These are phyloP conservation scores for Halictus ligatus DNA, from an alignment of 2,888 invertebrate species.

Conservation along the genomic window DNA sequence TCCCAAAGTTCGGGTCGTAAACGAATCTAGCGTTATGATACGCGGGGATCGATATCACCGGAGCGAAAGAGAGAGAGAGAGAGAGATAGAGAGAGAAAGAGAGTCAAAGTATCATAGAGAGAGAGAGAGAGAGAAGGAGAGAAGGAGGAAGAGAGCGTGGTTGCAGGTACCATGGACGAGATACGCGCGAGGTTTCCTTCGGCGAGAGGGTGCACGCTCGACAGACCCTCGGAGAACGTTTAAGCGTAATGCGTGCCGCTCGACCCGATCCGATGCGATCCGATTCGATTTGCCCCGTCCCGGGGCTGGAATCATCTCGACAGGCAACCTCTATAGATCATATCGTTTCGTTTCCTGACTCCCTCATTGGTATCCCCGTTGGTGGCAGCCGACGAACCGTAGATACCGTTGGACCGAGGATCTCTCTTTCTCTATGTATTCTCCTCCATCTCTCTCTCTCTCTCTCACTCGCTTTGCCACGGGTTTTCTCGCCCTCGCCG, in stretches of 20 bases:
- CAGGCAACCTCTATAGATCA: slow-evolving; percentile 79
- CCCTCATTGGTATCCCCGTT: slow-evolving; percentile 67
- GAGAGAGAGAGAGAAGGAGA: not conserved
- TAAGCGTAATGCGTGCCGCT: slow-evolving; percentile 36
- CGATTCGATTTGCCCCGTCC: slow-evolving; percentile 49
- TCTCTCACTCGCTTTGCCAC: not conserved
- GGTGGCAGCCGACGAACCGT: slow-evolving; percentile 61
- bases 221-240: slow-evolving; percentile 23
- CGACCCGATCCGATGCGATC: slow-evolving; percentile 33
- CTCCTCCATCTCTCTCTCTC: slow-evolving; percentile 14
- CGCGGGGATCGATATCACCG: slow-evolving; percentile 26
- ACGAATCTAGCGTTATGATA: slow-evolving; percentile 36
- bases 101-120: not conserved
- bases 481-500: slow-evolving; percentile 7
- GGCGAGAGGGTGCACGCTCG: not conserved
- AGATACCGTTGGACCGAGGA: slow-evolving; percentile 56
- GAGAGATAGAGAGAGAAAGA: not conserved
- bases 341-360: slow-evolving; percentile 82
- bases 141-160: not conserved
- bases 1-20: slow-evolving; percentile 32
- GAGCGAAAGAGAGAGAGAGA: not conserved
- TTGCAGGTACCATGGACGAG: not conserved
- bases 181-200: not conserved
- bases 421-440: slow-evolving; percentile 16
- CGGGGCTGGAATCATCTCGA: slow-evolving; percentile 79